Base-by-base conservation (phyloP, 2,888 invertebrate species). In the Tenthredo livida region DNA sequence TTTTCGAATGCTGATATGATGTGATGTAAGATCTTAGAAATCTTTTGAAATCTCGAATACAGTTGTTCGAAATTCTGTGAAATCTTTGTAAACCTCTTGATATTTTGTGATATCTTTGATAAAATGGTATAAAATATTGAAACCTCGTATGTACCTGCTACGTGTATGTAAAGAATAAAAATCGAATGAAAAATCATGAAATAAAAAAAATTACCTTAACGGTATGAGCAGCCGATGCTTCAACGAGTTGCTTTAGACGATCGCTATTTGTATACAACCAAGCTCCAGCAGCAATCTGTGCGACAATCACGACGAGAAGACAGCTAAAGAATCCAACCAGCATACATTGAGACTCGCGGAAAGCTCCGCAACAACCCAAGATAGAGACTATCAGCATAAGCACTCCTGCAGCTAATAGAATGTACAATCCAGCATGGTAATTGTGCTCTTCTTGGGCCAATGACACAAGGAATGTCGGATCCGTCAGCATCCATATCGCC, bases 301-400 rank as follows among this genome's bases (percentile, higher is more conserved):
- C 96, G 85, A 96, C 96, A 92, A 98, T 95, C 86, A 97, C 96
- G 86, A 97, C 94, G 89, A 97, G 94, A 86, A 97, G 94, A 87
- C 96, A 95, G 89, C 96, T 95, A 94, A 97, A 97, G 94, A 97
- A 97, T 96, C 97, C 93, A 86, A 96, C 95, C 70, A 98, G 95
- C 94, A 97, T 95, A 92, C 97, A 97, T 90, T 96, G 96, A 29
- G 96, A 97, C 93, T 97, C 97, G 89, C 95, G 95, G 86, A 96
- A 95, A 9, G 97, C 97, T 54, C 98, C 98, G 91, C 97, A 97
- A 91, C 97, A 98, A 84, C 98, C 98, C 73, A 98, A 94, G 93
- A 97, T 96, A 21, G 97, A 96, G 40, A 97, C 96, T 67, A 97
- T 92, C 86, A 97, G 95, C 93, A 97, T 96, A 82, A 97, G 93